Conservation (phyloP, 1,140 invertebrate species). For the Dufourea novaeangliae region DNA sequence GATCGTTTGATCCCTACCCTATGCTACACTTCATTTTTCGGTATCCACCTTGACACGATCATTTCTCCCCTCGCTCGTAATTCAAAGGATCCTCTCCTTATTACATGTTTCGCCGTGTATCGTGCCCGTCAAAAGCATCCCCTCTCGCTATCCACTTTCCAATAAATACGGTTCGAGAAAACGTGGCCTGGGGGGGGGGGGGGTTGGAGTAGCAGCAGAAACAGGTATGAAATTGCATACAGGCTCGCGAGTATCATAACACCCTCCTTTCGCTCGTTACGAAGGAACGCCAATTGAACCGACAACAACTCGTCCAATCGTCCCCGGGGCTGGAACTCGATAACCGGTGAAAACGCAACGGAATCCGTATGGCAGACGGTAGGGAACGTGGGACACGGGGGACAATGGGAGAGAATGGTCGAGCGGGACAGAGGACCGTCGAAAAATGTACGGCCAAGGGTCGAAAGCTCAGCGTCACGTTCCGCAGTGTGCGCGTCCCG, state of each 20-base stretch:
- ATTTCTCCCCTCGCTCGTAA: background rate
- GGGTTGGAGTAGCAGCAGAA: background rate
- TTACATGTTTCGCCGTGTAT: background rate
- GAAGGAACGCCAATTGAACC: slow-evolving; percentile 39
- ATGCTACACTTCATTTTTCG: too few species aligned
- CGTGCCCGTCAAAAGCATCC: background rate
- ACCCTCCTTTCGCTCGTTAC: slow-evolving; percentile 39
- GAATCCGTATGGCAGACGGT: slow-evolving; percentile 1
- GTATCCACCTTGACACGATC: too few species aligned
- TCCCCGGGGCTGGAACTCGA: slow-evolving; percentile 9
- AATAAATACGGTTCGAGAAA: slow-evolving; percentile 19
- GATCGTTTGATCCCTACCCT: too few species aligned
- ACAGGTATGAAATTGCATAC: slow-evolving; percentile 38
- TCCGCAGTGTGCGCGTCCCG: slow-evolving; percentile 34
- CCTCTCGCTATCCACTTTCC: slow-evolving; percentile 18
- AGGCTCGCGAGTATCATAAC: slow-evolving; percentile 44
- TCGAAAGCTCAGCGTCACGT: slow-evolving; percentile 35
- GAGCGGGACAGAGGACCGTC: slow-evolving; percentile 13
- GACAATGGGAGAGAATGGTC: background rate
- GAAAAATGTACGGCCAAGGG: slow-evolving; percentile 34
- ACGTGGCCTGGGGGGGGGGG: too few species aligned
- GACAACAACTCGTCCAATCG: slow-evolving; percentile 38
- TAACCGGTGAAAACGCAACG: slow-evolving; percentile 32
- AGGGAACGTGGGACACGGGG: background rate
- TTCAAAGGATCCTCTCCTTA: too few species aligned